phyloP scores from a whole-genome alignment of 35 echinoderm and acorn worm species.

The Apostichopus japonicus region DNA sequence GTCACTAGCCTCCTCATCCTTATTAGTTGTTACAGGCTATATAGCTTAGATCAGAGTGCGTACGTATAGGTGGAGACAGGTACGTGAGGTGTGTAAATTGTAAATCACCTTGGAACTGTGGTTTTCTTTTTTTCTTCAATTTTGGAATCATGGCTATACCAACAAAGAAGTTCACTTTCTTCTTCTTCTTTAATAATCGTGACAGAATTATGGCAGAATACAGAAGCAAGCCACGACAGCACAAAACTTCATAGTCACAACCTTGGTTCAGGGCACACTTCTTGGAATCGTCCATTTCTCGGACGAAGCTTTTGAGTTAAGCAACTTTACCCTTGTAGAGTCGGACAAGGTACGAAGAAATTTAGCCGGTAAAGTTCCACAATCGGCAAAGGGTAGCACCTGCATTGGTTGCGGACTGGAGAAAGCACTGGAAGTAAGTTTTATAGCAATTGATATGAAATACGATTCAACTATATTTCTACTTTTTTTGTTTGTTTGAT shows the following conservation, averaged over 20 bases:
- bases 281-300: slow-evolving; percentile 1
- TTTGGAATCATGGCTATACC: too few relatives aligned
- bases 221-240: background rate
- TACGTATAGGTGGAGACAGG: too few relatives aligned
- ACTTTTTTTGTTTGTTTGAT: too few relatives aligned
- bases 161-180: too few relatives aligned
- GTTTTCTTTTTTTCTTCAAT: too few relatives aligned
- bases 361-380: background rate
- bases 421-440: slow-evolving; percentile 15
- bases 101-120: too few relatives aligned
- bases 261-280: background rate
- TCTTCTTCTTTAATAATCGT: too few relatives aligned
- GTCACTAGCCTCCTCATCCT: too few relatives aligned
- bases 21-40: too few relatives aligned
- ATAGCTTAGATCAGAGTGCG: background rate
- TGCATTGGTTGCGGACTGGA: slow-evolving; percentile 16
- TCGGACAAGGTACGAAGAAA: background rate
- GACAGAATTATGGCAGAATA: background rate
- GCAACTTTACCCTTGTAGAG: background rate
- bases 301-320: background rate
- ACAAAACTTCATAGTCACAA: slow-evolving; percentile 7
- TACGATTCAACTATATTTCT: background rate
- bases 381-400: background rate
- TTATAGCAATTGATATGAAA: background rate
- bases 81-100: too few relatives aligned